Base-by-base conservation (phyloP, 1,140 invertebrate species). In the Dendrolimus kikuchii region DNA sequence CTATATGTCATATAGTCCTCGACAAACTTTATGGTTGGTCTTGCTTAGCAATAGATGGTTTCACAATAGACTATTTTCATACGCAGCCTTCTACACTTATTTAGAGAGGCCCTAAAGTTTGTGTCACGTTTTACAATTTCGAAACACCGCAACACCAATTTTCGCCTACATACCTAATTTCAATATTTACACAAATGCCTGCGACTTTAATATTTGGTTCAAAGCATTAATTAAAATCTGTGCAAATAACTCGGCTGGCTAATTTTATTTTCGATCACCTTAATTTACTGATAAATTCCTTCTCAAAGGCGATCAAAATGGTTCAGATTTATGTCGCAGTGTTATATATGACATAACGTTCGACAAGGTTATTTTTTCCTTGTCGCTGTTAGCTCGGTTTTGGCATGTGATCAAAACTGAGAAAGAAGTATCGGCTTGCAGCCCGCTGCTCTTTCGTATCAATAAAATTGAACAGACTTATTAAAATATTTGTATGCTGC, bases 351-450 rank as follows among this genome's bases (percentile, higher is more conserved):
- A 77, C 70, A 62, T 74, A 81, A 81, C 60, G 53, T 71, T 71
- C 69, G 74, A 81, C 76, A 76, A 51, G 62, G 66, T 71, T 81
- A 82, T 84, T 84, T 84, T 82, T 84, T 78, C 71, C 73, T 71
- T 64, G 68, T 67, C 71, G 68, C 71, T 62, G 71, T 77, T 82
- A 62, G 70, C 66, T 80, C 64, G 51, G 43, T 72, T 55, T 75
- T 84, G 81, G 79, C 79, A 74, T 51, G 23, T 48, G 49, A 49
- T 72, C 79, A 82, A 82, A 72, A 68, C 62, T 62, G 48, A 50
- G 60, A 53, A 55, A 53, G 59, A 52, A 62, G 57, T 57, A 47
- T 54, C 57, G 53, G 54, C 55, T 55, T 52, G 53, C 53, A 56
- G 44, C 50, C 50, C 43, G 51, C 46, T 46, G 46, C 44, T 56